These are phyloP conservation scores for Lytechinus variegatus DNA, from an alignment of 35 echinoderm and acorn worm species.

Conservation along the genomic window DNA sequence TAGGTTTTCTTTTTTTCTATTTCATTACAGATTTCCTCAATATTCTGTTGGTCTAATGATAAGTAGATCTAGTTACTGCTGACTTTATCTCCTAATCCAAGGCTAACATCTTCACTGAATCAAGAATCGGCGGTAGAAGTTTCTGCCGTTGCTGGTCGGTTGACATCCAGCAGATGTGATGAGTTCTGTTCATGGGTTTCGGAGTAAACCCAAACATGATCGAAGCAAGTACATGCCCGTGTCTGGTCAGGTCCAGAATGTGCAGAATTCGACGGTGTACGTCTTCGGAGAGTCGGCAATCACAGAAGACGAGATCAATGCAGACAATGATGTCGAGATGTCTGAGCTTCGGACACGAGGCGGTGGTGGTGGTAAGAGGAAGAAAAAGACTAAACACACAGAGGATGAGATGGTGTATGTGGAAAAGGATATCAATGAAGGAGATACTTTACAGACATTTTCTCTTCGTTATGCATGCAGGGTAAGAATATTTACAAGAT, in stretches of 20 bases:
- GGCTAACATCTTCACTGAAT: background rate
- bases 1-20: no score
- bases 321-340: conserved; percentile 58
- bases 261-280: conserved; percentile 71
- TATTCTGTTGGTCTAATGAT: no score
- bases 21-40: no score
- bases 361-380: background rate
- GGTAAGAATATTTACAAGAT: conserved; percentile 26
- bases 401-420: conserved; percentile 53
- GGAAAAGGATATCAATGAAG: conserved; percentile 58
- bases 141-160: background rate
- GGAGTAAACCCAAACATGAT: conserved; percentile 50
- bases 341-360: conserved; percentile 59
- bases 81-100: no score
- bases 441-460: conserved; percentile 66
- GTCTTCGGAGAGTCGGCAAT: conserved; percentile 76
- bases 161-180: background rate
- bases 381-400: conserved; percentile 51
- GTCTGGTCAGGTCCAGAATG: conserved; percentile 78
- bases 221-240: conserved; percentile 57
- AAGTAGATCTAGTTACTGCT: no score
- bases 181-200: conserved; percentile 40
- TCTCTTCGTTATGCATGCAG: conserved; percentile 66
- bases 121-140: background rate
- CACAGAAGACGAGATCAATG: conserved; percentile 69